These are phyloP conservation scores for Aldrovandia affinis DNA, from an alignment of 2,797 vertebrate species.

Conservation along the genomic window DNA sequence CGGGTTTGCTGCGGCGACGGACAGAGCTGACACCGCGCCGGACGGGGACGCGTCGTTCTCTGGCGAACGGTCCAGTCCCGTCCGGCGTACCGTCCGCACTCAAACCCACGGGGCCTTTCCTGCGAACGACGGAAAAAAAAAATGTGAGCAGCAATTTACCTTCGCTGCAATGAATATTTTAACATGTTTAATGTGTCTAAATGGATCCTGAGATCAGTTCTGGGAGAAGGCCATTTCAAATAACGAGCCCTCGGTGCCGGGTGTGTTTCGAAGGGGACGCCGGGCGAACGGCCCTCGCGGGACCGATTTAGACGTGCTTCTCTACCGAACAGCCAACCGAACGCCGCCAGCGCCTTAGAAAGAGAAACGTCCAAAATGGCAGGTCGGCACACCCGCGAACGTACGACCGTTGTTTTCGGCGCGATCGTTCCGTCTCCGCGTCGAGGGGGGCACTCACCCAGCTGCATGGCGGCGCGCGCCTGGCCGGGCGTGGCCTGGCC, in stretches of 20 bases:
- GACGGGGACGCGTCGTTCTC: background rate
- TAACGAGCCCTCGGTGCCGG: background rate
- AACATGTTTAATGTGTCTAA: slow-evolving; percentile 20
- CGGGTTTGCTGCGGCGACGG: no score
- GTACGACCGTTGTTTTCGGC: background rate
- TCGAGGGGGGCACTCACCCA: slow-evolving; percentile 74
- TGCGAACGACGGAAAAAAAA: background rate
- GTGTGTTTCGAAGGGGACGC: background rate
- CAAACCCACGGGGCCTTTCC: background rate
- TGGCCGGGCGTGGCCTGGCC: slow-evolving; percentile 78
- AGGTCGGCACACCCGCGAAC: background rate
- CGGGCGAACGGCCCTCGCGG: background rate
- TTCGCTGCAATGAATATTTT: slow-evolving; percentile 15
- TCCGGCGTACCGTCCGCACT: background rate
- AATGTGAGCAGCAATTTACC: background rate
- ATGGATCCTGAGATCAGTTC: background rate
- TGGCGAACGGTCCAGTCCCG: background rate
- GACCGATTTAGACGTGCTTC: background rate
- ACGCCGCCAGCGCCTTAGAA: background rate
- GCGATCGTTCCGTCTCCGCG: background rate
- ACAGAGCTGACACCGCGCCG: no score
- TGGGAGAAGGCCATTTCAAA: slow-evolving; percentile 3
- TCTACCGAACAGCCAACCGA: background rate
- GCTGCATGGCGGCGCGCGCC: slow-evolving; percentile 78
- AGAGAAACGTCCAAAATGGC: background rate